These are phyloP conservation scores for Neria commutata DNA, from an alignment of 2,888 invertebrate genomes.

Conservation along the genomic window DNA sequence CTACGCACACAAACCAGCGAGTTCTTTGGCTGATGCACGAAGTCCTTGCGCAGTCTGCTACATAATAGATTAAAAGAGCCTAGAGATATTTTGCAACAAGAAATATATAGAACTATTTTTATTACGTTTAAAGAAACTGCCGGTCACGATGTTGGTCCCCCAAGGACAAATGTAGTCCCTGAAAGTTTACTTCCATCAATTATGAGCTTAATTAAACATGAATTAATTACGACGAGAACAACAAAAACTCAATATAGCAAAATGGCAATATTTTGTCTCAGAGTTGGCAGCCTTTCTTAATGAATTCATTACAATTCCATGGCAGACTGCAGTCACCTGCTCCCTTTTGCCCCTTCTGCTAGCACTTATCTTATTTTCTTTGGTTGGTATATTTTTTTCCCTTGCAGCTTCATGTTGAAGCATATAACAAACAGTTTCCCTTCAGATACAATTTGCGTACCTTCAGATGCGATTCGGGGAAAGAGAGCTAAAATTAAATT, in stretches of 20 bases:
- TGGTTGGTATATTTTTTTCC: too few relatives aligned
- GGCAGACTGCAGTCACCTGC: constrained; percentile 1
- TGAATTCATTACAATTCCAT: neutral
- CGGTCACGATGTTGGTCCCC: too few relatives aligned
- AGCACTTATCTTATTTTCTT: neutral
- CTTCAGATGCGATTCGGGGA: neutral
- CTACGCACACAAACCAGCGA: too few relatives aligned
- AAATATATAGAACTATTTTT: too few relatives aligned
- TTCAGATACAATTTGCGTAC: neutral
- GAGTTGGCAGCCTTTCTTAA: neutral
- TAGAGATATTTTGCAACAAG: too few relatives aligned
- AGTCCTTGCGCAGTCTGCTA: too few relatives aligned
- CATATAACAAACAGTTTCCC: neutral
- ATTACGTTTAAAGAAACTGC: too few relatives aligned
- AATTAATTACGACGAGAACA: neutral
- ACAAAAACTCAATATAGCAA: too few relatives aligned
- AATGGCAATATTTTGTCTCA: neutral
- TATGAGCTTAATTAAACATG: neutral
- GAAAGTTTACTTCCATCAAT: neutral
- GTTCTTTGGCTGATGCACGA: too few relatives aligned
- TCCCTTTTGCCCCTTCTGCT: neutral
- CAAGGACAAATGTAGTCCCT: too few relatives aligned
- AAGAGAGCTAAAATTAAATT: neutral
- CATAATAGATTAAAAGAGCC: too few relatives aligned
- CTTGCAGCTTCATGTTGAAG: constrained; percentile 1